phyloP scores from a whole-genome alignment of 2,797 vertebrate species.

The Danio kyathit region DNA sequence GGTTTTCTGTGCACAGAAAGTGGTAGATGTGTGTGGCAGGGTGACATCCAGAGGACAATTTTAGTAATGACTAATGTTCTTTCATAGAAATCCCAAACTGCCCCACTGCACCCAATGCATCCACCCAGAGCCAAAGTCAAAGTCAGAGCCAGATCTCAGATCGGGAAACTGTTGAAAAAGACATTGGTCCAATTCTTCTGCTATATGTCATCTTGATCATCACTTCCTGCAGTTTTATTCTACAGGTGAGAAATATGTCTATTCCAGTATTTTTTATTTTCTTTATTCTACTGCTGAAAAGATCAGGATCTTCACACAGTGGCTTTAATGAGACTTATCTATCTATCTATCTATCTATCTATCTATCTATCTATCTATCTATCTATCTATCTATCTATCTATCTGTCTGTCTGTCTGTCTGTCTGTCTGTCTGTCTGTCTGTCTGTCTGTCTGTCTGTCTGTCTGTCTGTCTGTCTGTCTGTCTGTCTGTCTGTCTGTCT shows the following conservation, averaged over 20 bases:
- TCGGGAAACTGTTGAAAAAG: background rate
- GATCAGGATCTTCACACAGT: background rate
- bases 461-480: no score
- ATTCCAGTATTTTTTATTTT: background rate
- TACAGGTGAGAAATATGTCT: conserved; percentile 50
- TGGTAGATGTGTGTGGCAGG: background rate
- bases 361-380: no score
- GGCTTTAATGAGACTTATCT: no score
- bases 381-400: no score
- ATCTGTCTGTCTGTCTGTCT: no score
- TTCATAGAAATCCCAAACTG: conserved; percentile 53
- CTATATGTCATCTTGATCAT: conserved; percentile 58
- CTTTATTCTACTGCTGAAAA: background rate
- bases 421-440: no score
- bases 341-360: no score
- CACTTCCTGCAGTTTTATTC: conserved; percentile 52
- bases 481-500: no score
- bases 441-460: no score
- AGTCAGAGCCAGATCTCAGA: conserved; percentile 40
- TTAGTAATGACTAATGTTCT: conserved; percentile 26
- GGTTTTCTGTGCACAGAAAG: background rate
- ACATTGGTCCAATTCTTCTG: conserved; percentile 43
- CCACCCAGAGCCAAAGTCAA: conserved; percentile 32
- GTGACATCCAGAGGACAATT: background rate
- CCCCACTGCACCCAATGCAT: background rate